Conservation (phyloP, 2,888 invertebrate genomes). For the Eugnorisma glareosa region DNA sequence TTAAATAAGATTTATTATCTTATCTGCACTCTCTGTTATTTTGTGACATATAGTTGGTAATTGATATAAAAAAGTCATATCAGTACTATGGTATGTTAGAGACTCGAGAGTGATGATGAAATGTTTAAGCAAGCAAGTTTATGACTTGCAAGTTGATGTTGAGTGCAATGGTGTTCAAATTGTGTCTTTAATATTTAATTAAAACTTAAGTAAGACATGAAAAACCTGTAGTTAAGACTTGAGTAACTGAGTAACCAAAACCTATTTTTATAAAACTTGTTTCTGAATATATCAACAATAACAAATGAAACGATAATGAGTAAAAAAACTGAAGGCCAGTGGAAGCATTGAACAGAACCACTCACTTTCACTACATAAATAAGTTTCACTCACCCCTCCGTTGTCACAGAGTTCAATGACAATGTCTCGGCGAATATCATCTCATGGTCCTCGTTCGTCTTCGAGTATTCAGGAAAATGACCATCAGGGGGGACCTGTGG, state of each 20-base stretch:
- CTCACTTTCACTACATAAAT: constrained; percentile 65
- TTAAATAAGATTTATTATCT: neutral
- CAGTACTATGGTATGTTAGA: neutral
- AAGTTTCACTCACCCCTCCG: constrained; percentile 88
- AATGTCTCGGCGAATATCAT: constrained; percentile 88
- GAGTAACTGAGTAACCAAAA: neutral
- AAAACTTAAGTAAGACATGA: neutral
- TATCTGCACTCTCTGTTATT: neutral
- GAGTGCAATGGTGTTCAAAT: neutral
- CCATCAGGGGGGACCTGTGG: constrained; percentile 48
- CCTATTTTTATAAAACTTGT: constrained; percentile 3
- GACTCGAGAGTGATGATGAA: constrained; percentile 23
- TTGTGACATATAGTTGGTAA: neutral
- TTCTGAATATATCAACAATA: constrained; percentile 40
- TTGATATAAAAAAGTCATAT: neutral
- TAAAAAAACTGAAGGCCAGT: constrained; percentile 63
- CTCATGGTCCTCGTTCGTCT: constrained; percentile 76
- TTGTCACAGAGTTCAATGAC: constrained; percentile 90
- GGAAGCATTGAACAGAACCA: constrained; percentile 57
- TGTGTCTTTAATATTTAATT: neutral
- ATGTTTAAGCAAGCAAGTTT: too few species aligned
- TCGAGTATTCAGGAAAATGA: constrained; percentile 53
- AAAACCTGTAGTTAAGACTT: neutral
- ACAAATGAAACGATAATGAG: constrained; percentile 44
- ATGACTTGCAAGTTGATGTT: constrained; percentile 5